phyloP scores from a whole-genome alignment of 2,888 invertebrate genomes.

The Flexamia atlantica region DNA sequence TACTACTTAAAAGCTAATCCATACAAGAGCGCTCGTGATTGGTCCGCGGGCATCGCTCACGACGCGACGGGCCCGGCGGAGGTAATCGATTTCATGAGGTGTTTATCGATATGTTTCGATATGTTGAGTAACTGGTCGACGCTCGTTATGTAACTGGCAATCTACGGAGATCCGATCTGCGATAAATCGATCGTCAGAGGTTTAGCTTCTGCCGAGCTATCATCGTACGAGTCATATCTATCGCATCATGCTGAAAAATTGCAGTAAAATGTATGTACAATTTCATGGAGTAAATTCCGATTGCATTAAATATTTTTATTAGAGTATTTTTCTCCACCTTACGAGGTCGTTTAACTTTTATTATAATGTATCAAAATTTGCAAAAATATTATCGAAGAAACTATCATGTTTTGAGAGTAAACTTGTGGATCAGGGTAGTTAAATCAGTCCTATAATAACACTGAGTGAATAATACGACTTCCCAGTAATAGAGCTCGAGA shows the following conservation, averaged over 20 bases:
- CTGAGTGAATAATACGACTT: no score
- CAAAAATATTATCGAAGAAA: no score
- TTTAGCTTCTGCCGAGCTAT: slow-evolving; percentile 7
- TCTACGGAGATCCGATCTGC: slow-evolving; percentile 37
- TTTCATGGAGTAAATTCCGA: no score
- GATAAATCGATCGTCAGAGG: slow-evolving; percentile 26
- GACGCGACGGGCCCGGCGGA: slow-evolving; percentile 17
- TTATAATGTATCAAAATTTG: no score
- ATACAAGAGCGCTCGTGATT: slow-evolving; percentile 34
- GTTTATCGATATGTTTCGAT: slow-evolving; percentile 43
- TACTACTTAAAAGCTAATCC: slow-evolving; percentile 48
- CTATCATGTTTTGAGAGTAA: no score
- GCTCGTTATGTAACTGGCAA: slow-evolving; percentile 43
- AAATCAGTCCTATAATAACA: no score
- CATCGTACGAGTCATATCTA: not conserved
- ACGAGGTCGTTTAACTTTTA: no score
- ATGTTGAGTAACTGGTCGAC: slow-evolving; percentile 30
- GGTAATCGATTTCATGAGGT: slow-evolving; percentile 44
- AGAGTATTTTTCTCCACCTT: not conserved
- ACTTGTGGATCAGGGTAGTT: no score
- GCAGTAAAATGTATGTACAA: no score
- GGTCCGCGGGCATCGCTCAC: slow-evolving; percentile 39
- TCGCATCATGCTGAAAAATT: no score
- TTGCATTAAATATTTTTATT: not conserved
- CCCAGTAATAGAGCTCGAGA: no score